Conservation (phyloP, 2,888 invertebrate species). For the Melanostoma mellinum region DNA sequence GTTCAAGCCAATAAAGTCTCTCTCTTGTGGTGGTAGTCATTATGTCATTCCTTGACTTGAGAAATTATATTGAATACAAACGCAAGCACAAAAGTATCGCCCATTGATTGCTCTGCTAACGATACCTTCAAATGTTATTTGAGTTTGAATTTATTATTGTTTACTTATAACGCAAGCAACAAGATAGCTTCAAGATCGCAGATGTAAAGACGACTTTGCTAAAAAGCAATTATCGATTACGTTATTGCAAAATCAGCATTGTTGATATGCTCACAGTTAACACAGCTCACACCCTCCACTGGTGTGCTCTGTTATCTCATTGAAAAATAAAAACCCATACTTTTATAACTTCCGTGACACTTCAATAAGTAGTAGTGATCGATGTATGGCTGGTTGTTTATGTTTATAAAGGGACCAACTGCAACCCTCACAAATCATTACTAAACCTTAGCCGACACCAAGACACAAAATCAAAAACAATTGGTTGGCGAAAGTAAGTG, state of each 20-base stretch:
- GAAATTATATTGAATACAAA: conserved; percentile 18
- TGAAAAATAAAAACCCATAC: conserved; percentile 1
- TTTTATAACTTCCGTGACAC: conserved; percentile 22
- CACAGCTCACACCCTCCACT: too few species aligned
- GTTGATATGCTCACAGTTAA: neutral
- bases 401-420: neutral
- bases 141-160: too few species aligned
- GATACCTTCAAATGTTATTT: neutral
- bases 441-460: neutral
- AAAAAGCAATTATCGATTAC: neutral
- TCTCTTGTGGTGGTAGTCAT: neutral
- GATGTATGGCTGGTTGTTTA: conserved; percentile 30
- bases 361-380: neutral
- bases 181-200: conserved; percentile 53
- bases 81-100: conserved; percentile 4
- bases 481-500: neutral
- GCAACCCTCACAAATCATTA: neutral
- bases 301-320: conserved; percentile 32
- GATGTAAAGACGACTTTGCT: conserved; percentile 16
- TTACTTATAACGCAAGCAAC: conserved; percentile 12
- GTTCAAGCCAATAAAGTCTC: conserved; percentile 15
- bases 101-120: conserved; percentile 36
- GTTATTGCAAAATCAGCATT: conserved; percentile 6
- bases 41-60: conserved; percentile 32
- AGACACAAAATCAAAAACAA: neutral